These are phyloP conservation scores for Oscheius sp. DNA, from an alignment of 2,888 invertebrate species.

Conservation along the genomic window DNA sequence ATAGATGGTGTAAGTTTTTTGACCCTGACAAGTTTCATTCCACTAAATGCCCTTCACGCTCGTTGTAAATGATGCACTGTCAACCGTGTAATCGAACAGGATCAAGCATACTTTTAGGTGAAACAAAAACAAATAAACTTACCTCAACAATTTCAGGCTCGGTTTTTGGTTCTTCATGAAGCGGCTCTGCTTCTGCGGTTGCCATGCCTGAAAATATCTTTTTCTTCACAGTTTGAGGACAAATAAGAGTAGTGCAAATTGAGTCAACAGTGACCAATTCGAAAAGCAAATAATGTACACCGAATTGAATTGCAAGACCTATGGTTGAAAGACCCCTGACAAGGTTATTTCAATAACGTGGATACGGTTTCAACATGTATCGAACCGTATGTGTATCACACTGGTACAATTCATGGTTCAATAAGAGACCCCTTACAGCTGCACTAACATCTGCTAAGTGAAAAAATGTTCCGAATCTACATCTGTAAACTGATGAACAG, in stretches of 20 bases:
- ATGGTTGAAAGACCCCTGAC: no score
- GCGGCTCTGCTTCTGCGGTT: slow-evolving; percentile 1
- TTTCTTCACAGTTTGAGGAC: no score
- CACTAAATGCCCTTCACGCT: background rate
- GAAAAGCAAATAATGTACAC: slow-evolving; percentile 29
- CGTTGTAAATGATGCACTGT: background rate
- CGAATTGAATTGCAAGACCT: background rate
- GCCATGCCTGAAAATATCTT: slow-evolving; percentile 20
- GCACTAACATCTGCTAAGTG: no score
- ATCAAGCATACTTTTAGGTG: background rate
- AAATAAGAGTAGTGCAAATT: slow-evolving; percentile 19
- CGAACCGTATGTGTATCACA: no score
- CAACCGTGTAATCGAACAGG: background rate
- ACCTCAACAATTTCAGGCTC: slow-evolving; percentile 9
- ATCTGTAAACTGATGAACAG: no score
- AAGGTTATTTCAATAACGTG: no score
- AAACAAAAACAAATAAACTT: background rate
- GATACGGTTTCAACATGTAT: no score
- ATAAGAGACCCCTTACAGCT: no score
- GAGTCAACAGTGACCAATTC: slow-evolving; percentile 28
- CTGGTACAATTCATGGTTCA: no score
- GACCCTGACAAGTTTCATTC: background rate
- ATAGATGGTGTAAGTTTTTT: background rate
- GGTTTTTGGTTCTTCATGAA: background rate
- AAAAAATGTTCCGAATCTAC: no score